These are phyloP conservation scores for Poliocrania exsul DNA, from an alignment of 2,797 vertebrate genomes.

Conservation along the genomic window DNA sequence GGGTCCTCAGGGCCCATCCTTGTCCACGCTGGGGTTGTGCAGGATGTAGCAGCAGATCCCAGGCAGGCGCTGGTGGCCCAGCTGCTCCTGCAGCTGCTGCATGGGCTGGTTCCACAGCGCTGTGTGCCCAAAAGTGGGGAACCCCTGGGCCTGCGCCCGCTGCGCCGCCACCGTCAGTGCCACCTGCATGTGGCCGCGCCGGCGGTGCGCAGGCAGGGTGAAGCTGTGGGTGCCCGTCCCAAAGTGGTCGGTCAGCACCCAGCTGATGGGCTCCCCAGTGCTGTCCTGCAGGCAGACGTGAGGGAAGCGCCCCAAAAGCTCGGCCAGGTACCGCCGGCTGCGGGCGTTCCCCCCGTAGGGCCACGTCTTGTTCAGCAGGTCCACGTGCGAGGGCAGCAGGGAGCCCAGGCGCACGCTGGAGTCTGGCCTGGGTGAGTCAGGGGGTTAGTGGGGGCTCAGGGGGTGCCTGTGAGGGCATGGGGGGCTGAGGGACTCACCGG, in stretches of 20 bases:
- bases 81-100: neutral
- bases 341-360: neutral
- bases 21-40: neutral
- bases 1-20: rapidly evolving
- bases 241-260: neutral
- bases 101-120: neutral
- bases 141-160: neutral
- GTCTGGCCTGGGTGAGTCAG: neutral
- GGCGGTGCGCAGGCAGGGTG: neutral
- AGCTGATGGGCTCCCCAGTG: neutral
- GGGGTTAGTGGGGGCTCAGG: neutral
- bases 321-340: slow-evolving; percentile 6
- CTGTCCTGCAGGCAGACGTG: neutral
- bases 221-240: neutral
- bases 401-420: neutral
- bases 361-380: slow-evolving; percentile 31
- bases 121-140: neutral
- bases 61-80: neutral
- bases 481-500: neutral
- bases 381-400: neutral
- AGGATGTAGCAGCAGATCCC: neutral
- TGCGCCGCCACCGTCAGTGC: neutral
- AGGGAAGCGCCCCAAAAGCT: neutral
- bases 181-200: neutral
- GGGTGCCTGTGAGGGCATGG: rapidly evolving